Percentiles rank a stretch among this genome's conserved stretches.
Conservation (phyloP, 2,113 vertebrate species). For the Neotoma lepida region DNA sequence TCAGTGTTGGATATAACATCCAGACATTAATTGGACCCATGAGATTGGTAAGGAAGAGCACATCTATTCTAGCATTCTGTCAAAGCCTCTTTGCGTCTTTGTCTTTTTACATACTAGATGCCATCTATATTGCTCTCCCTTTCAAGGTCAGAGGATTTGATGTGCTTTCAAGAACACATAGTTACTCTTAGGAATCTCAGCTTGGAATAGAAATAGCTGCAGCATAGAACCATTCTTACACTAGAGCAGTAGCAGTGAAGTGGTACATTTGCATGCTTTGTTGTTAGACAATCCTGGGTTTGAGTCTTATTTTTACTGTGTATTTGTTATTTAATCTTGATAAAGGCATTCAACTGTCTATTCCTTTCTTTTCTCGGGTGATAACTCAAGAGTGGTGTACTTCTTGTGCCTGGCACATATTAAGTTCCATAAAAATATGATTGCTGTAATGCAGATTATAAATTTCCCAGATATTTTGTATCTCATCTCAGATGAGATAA, state of each 20-base stretch:
- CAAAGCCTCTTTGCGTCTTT: not conserved
- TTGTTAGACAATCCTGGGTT: not conserved
- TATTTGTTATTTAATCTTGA: not conserved
- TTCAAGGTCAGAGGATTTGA: slow-evolving; percentile 19
- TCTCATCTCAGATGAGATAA: too few relatives aligned
- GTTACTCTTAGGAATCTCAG: not conserved
- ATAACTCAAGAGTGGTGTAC: not conserved
- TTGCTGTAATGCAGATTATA: slow-evolving; percentile 1
- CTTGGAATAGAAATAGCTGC: not conserved
- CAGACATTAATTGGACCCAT: not conserved
- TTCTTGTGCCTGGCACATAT: not conserved
- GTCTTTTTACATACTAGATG: not conserved
- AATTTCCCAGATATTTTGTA: slow-evolving; percentile 17
- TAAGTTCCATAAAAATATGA: not conserved
- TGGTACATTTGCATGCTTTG: not conserved
- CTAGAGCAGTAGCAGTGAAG: not conserved
- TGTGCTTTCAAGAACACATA: not conserved
- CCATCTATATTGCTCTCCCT: not conserved
- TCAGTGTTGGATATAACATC: not conserved
- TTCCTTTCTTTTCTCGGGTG: not conserved
- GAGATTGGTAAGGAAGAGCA: not conserved
- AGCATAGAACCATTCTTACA: not conserved
- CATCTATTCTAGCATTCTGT: not conserved
- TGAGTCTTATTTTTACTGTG: not conserved
- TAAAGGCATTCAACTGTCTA: not conserved